phyloP scores from a whole-genome alignment of 2,888 invertebrate species.

The Anthoptus insignis region DNA sequence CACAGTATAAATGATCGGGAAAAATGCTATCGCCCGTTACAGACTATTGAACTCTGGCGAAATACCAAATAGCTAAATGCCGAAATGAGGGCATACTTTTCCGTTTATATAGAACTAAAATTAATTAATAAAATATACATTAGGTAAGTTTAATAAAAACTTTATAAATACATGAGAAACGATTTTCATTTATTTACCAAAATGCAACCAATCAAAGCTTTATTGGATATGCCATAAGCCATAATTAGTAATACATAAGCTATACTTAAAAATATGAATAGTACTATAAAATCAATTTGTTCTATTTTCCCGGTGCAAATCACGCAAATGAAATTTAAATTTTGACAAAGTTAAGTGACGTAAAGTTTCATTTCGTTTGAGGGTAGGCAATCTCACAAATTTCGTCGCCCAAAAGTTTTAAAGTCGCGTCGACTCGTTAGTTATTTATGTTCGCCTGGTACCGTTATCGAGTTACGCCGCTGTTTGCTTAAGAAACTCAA shows the following conservation, averaged over 20 bases:
- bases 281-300: too few species aligned
- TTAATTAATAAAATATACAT: too few species aligned
- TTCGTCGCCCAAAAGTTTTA: background rate
- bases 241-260: too few species aligned
- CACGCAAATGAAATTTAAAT: background rate
- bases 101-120: too few species aligned
- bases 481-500: background rate
- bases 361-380: conserved; percentile 1
- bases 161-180: too few species aligned
- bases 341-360: background rate
- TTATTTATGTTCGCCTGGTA: conserved; percentile 4
- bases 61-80: background rate
- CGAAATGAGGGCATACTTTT: background rate
- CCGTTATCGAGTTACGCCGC: conserved; percentile 6
- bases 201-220: too few species aligned
- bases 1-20: background rate
- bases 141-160: too few species aligned
- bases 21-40: background rate
- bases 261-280: too few species aligned
- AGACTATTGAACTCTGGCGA: background rate
- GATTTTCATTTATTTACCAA: too few species aligned
- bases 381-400: conserved; percentile 4
- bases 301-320: too few species aligned
- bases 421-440: conserved; percentile 10
- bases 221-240: too few species aligned